Percentiles rank a stretch among this genome's conserved stretches.
These are phyloP conservation scores for Dryobota labecula DNA, from an alignment of 2,888 invertebrate genomes.

Conservation along the genomic window DNA sequence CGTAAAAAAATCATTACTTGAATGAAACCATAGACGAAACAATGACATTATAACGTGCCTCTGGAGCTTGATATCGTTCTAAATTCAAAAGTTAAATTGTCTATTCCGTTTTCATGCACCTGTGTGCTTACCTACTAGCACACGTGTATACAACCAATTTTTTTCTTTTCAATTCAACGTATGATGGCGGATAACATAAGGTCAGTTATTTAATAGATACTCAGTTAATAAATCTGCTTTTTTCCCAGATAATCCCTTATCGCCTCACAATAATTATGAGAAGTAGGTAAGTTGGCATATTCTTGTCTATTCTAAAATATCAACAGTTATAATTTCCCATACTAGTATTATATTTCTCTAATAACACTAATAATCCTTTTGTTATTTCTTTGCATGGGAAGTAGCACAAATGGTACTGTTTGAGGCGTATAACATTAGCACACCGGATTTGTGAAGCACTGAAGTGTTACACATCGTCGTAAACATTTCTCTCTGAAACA, in stretches of 20 bases:
- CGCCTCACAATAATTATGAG: slow-evolving; percentile 22
- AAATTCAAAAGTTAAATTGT: slow-evolving; percentile 25
- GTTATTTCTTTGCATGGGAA: slow-evolving; percentile 54
- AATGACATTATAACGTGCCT: slow-evolving; percentile 5
- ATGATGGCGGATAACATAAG: background rate
- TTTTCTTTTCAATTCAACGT: background rate
- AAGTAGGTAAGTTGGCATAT: slow-evolving; percentile 14
- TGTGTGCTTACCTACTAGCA: background rate
- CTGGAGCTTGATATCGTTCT: slow-evolving; percentile 17
- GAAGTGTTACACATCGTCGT: slow-evolving; percentile 32
- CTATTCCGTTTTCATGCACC: background rate
- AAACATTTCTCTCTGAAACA: slow-evolving; percentile 20
- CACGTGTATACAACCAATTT: background rate
- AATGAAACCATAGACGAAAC: slow-evolving; percentile 8
- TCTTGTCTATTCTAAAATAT: slow-evolving; percentile 34
- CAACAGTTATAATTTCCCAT: slow-evolving; percentile 59
- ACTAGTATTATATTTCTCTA: slow-evolving; percentile 45
- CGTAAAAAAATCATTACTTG: background rate
- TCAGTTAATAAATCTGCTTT: background rate
- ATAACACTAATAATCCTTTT: slow-evolving; percentile 59
- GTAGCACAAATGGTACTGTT: slow-evolving; percentile 55
- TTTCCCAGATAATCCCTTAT: background rate
- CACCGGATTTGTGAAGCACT: slow-evolving; percentile 32
- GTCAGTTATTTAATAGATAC: background rate
- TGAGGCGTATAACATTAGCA: slow-evolving; percentile 27